A percentile compares a stretch with the other conserved stretches of the same genome.
phyloP scores from a whole-genome alignment of 2,113 vertebrate species.

The Paramormyrops kingsleyae region DNA sequence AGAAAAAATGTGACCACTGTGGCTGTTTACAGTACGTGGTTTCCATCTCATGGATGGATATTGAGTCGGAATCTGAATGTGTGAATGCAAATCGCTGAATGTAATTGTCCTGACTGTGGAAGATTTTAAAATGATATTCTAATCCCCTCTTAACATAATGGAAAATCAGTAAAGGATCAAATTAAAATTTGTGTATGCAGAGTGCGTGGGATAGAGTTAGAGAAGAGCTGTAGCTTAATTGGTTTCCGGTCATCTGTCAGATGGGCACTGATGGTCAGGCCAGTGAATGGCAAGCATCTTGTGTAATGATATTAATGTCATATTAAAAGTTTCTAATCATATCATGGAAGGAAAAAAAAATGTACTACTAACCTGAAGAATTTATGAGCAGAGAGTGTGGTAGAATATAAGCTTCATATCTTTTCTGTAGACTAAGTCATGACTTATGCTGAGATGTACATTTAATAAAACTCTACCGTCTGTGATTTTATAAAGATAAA shows the following conservation, averaged over 20 bases:
- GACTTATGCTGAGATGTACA: background rate
- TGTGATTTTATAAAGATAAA: constrained; percentile 12
- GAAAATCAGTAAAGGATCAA: constrained; percentile 18
- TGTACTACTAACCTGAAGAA: background rate
- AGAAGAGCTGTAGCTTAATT: background rate
- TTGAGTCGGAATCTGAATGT: background rate
- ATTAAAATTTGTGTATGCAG: background rate
- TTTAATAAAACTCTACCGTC: constrained; percentile 15
- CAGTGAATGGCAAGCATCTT: background rate
- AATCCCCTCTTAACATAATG: background rate
- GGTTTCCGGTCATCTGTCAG: background rate
- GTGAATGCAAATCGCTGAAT: constrained; percentile 1
- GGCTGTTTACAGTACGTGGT: background rate
- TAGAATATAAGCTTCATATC: background rate
- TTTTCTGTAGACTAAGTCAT: constrained; percentile 10
- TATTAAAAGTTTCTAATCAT: background rate
- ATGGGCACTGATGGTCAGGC: background rate
- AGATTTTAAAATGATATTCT: constrained; percentile 7
- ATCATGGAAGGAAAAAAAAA: background rate
- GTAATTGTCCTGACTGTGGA: constrained; percentile 7
- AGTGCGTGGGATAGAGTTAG: background rate
- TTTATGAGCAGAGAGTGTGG: background rate
- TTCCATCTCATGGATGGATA: background rate
- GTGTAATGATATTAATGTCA: background rate
- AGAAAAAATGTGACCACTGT: background rate